Evolutionary conservation across 2,888 invertebrate species (phyloP).

Genomic region (Spodoptera littoralis): DNA sequence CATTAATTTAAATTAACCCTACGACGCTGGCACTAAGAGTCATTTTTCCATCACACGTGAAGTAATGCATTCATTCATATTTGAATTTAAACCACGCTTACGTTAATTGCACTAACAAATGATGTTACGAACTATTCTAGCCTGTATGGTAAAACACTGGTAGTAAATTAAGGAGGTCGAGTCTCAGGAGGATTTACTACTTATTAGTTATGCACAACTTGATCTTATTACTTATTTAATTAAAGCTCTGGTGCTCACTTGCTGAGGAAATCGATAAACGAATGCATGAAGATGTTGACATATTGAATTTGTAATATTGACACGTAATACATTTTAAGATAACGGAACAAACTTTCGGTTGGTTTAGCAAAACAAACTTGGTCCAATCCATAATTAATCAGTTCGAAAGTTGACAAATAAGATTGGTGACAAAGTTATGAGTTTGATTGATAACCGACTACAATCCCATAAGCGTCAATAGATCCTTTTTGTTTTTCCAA

Average conservation of each 20-base stretch:
- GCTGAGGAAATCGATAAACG: slow-evolving; percentile 53
- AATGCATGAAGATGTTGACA: slow-evolving; percentile 21
- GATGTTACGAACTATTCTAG: slow-evolving; percentile 53
- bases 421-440: slow-evolving; percentile 43
- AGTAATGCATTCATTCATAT: slow-evolving; percentile 55
- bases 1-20: slow-evolving; percentile 54
- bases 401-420: slow-evolving; percentile 34
- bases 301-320: slow-evolving; percentile 15
- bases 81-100: slow-evolving; percentile 55
- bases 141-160: slow-evolving; percentile 32
- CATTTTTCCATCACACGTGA: slow-evolving; percentile 40
- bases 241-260: slow-evolving; percentile 55
- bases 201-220: slow-evolving; percentile 66
- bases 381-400: slow-evolving; percentile 26
- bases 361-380: slow-evolving; percentile 27
- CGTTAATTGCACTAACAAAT: slow-evolving; percentile 56
- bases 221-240: slow-evolving; percentile 74
- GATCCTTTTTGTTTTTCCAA: slow-evolving; percentile 7
- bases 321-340: slow-evolving; percentile 5
- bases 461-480: slow-evolving; percentile 6
- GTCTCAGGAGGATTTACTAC: slow-evolving; percentile 58
- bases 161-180: slow-evolving; percentile 51
- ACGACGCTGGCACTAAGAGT: slow-evolving; percentile 43
- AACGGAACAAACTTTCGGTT: slow-evolving; percentile 26
- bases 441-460: slow-evolving; percentile 40